Evolutionary conservation across 2,888 invertebrate species (phyloP).

Genomic region (Epistrophe grossulariae): DNA sequence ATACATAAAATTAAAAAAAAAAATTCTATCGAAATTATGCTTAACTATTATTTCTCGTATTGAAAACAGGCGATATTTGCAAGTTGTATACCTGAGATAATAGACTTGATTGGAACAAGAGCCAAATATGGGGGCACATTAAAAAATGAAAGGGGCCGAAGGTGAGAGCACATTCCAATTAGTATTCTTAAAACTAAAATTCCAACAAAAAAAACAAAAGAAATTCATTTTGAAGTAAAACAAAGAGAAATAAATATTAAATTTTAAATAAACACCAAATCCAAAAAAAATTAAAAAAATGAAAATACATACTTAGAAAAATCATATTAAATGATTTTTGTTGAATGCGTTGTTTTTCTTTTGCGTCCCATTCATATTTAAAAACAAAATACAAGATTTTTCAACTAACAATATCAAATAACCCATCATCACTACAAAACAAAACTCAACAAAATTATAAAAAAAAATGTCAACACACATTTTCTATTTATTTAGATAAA

Average conservation of each 20-base stretch:
- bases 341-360: conserved; percentile 74
- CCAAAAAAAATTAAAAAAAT: conserved; percentile 66
- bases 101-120: conserved; percentile 99
- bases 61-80: conserved; percentile 98
- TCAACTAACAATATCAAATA: conserved; percentile 61
- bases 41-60: conserved; percentile 81
- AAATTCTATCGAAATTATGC: conserved; percentile 80
- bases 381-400: conserved; percentile 59
- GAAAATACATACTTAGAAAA: conserved; percentile 77
- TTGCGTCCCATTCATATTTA: conserved; percentile 79
- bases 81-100: conserved; percentile 99
- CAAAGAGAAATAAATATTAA: conserved; percentile 74
- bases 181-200: conserved; percentile 77
- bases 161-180: conserved; percentile 88
- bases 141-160: conserved; percentile 99
- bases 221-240: conserved; percentile 78
- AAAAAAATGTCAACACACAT: conserved; percentile 52
- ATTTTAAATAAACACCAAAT: conserved; percentile 77
- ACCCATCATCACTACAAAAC: conserved; percentile 69
- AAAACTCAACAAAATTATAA: conserved; percentile 71
- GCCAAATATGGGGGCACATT: conserved; percentile 99
- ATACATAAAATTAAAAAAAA: conserved; percentile 69
- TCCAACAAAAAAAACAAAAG: conserved; percentile 64
- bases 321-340: conserved; percentile 60
- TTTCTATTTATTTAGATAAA: conserved; percentile 30